Evolutionary conservation across 2,888 invertebrate species (phyloP), one percentile per base, ranked within the genome.

Genomic region (Polyommatus iphigenia): DNA sequence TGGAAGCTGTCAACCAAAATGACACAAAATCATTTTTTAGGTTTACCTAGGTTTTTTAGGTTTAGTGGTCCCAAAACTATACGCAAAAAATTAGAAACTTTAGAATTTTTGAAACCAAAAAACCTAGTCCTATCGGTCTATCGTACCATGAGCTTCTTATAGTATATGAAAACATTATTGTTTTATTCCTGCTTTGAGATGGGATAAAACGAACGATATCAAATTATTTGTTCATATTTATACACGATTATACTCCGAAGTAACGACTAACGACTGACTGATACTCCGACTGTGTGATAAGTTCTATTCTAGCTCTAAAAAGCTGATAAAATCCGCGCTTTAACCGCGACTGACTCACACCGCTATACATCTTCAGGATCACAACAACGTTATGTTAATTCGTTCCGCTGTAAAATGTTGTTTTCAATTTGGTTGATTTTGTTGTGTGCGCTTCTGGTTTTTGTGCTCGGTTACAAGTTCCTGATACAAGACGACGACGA

Each of bases 401-500:
- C 1, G 10, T n/a, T 41, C 41, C 10, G 36, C 36, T 20, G 13
- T 41, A 41, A 75, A 54, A 75, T 75, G 75, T 54, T 75, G 29
- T 18, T 54, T 75, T 50, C 24, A 50, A 8, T 75, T 50, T 75
- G 50, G 24, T 50, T 75, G 50, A 24, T 75, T 75, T 75, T 75
- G 50, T 4, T 73, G 54, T 82, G 81, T 76, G 67, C 82, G 20
- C 72, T 80, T 24, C 36, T 81, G 20, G 67, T 83, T n/a, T 77
- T 81, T 41, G 50, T 81, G 18, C 24, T 80, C 13, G 41, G 79
- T 15, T 76, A 81, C 73, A 78, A 81, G 29, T 24, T 13, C 76
- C 76, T 78, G 46, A 57, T 80, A 13, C 81, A 76, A 62, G 73
- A 82, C 76, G 82, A n/a, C n/a, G n/a, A 84, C 75, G 79, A 82